These are phyloP conservation scores for Brachystomella parvula DNA, from an alignment of 1,140 invertebrate species.

Conservation along the genomic window DNA sequence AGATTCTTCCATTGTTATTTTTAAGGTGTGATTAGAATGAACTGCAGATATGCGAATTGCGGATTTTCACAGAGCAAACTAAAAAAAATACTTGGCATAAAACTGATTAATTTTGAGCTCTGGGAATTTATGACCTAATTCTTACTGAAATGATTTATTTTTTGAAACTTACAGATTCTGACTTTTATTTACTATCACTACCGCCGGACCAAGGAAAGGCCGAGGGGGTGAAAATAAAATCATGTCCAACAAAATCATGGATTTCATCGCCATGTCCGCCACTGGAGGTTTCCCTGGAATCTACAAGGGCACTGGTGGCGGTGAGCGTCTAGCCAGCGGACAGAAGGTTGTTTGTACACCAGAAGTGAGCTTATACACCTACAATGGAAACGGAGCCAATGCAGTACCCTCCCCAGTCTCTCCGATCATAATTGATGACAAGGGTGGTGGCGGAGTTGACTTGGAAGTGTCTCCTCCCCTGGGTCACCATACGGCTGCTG, in stretches of 20 bases:
- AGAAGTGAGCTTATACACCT: slow-evolving; percentile 39
- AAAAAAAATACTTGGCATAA: no score
- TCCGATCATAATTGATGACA: not conserved
- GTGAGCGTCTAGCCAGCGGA: slow-evolving; percentile 11
- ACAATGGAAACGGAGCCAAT: slow-evolving; percentile 17
- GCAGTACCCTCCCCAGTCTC: slow-evolving; percentile 1
- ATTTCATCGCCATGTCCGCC: not conserved
- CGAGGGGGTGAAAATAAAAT: no score
- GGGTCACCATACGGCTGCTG: slow-evolving; percentile 2
- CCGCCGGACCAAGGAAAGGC: no score
- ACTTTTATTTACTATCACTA: no score
- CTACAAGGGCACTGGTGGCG: slow-evolving; percentile 12
- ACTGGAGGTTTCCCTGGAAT: slow-evolving; percentile 12
- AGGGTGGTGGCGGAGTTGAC: not conserved
- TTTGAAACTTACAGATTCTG: no score
- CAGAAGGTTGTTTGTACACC: slow-evolving; percentile 38
- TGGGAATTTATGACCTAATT: no score
- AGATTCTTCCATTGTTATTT: no score
- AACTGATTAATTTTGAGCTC: no score
- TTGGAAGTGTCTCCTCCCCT: not conserved
- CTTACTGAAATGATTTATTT: no score
- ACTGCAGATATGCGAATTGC: no score
- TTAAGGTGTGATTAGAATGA: no score
- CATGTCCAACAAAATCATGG: not conserved
- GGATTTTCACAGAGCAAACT: no score